These are phyloP conservation scores for Adoxophyes honmai DNA, from an alignment of 1,140 invertebrate genomes.

Conservation along the genomic window DNA sequence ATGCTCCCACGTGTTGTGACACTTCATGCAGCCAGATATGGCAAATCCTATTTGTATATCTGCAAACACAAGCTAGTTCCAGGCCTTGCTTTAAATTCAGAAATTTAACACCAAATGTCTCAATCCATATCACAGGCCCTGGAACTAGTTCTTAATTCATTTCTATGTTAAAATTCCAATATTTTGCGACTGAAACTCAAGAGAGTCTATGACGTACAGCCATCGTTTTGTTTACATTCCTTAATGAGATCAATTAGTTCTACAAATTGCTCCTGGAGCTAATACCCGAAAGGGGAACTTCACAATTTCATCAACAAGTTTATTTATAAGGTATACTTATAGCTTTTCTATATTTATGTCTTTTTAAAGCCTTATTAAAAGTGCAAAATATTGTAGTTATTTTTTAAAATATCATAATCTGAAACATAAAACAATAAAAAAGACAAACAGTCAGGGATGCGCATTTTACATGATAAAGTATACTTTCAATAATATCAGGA, in stretches of 20 bases:
- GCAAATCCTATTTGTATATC: neutral
- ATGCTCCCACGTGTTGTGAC: neutral
- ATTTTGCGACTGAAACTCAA: constrained; percentile 21
- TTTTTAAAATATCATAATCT: constrained; percentile 17
- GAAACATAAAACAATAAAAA: constrained; percentile 24
- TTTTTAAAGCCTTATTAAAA: constrained; percentile 17
- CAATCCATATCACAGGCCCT: too few relatives aligned
- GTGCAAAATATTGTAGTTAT: constrained; percentile 9
- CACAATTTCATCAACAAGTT: constrained; percentile 27
- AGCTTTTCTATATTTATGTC: constrained; percentile 25
- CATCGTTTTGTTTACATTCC: constrained; percentile 15
- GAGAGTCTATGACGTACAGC: too few relatives aligned
- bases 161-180: too few relatives aligned
- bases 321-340: constrained; percentile 6
- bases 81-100: too few relatives aligned
- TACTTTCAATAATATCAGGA: constrained; percentile 21
- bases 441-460: constrained; percentile 17
- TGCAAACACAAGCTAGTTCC: neutral
- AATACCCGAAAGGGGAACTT: constrained; percentile 24
- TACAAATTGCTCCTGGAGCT: constrained; percentile 43
- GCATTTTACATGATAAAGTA: neutral
- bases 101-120: too few relatives aligned
- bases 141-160: too few relatives aligned
- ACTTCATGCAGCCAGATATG: neutral
- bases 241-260: constrained; percentile 41